Conservation (phyloP, 2,797 vertebrate genomes). For the Alcedo quadribrachys region DNA sequence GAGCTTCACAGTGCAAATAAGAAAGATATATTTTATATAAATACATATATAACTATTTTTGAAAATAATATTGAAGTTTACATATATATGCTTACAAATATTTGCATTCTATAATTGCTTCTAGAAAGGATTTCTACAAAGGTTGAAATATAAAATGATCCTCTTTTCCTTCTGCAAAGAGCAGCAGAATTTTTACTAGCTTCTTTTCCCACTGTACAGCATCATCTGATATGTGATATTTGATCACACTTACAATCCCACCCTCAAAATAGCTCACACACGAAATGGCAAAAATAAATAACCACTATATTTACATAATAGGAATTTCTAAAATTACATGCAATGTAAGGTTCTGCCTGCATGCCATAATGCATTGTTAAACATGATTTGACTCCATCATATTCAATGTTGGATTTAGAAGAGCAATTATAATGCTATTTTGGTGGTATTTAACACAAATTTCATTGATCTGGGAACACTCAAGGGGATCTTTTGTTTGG, state of each 20-base stretch:
- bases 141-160: conserved; percentile 6
- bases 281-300: background rate
- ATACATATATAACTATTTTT: background rate
- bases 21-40: conserved; percentile 1
- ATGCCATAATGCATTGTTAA: background rate
- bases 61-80: conserved; percentile 13
- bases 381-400: background rate
- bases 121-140: conserved; percentile 14
- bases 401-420: background rate
- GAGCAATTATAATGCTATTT: background rate
- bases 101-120: conserved; percentile 56
- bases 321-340: background rate
- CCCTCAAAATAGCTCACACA: background rate
- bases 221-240: background rate
- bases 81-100: conserved; percentile 54
- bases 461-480: background rate
- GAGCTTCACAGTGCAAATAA: conserved; percentile 22
- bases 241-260: background rate
- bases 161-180: background rate
- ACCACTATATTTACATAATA: background rate
- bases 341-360: background rate
- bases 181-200: conserved; percentile 23
- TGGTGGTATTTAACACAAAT: background rate
- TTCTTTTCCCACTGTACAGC: background rate
- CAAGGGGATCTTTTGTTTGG: background rate